Evolutionary conservation across 2,888 invertebrate species (phyloP), one percentile per base, ranked within the genome.

Genomic region (Apamea crenata): DNA sequence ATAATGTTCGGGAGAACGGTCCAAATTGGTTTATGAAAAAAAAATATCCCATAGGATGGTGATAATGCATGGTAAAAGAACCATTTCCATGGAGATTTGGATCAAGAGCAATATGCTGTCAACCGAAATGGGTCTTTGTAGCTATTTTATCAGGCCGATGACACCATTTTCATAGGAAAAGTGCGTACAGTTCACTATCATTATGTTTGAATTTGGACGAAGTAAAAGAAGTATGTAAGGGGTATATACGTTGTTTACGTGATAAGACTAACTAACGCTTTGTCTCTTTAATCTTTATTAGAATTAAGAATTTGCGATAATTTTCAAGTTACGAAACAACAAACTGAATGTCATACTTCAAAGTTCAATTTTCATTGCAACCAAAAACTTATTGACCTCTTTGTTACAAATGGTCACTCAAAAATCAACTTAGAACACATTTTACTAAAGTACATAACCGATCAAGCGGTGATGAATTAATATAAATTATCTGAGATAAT

Each of bases 1-100:
- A 82, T 84, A 88, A 84, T 85, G 82, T 83, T 61, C 53, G 65
- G 14, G 50, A 53, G 74, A 83, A 73, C 59, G 78, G 63, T 71
- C 74, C 82, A 85, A 84, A 88, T 87, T 83, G 79, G 80, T 87
- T 84, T 87, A 85, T 82, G 81, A 80, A 78, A 87, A 85, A 78
- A 85, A 85, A 78, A 85, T 66, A 77, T 78, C 79, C 68, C 68
- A 50, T 66, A n/a, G 29, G 44, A 53, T 71, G 32, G 71, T 32
- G 71, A 65, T 82, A 78, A 74, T 72, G 72, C 50, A 59, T 74
- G 25, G 78, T 70, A 74, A 36, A 77, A 77, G 61, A 68, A 61
- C n/a, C 18, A 79, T 82, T 77, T 82, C 61, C 71, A 74, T 80
- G 71, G 66, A 82, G 69, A 78, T 84, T 73, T 85, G 53, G 82